Base-by-base conservation (phyloP, 1,140 invertebrate genomes). In the Mylabris phalerata region DNA sequence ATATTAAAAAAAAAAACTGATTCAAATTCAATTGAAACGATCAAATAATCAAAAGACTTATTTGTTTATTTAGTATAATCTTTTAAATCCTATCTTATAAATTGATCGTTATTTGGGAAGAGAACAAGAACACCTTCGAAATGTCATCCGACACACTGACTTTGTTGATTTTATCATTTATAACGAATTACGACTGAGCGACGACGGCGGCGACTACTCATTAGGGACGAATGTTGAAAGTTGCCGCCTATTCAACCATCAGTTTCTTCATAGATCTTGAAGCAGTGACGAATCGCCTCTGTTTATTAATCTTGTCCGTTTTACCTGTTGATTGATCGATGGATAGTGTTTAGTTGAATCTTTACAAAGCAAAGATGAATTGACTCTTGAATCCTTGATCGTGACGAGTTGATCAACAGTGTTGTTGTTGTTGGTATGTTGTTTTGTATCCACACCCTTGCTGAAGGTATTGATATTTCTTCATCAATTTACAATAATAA, bases 121-220 rank as follows among this genome's bases (percentile, higher is more conserved):
- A 32, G 7, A 32, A 52, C 50, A 52, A 52, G 39, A 52, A 52
- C 50, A 52, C 50, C 50, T 42, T 52, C 50, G 50, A 52, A 41
- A 52, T 52, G 50, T 52, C 50, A 52, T 43, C 32, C 4, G 32
- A 52, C 39, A 52, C 50, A 52, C 50, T 43, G 50, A 24, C 50
- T 44, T 4, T 5, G 50, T 52, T 52, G 50, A 52, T 52, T 41
- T 52, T 52, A 52, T 52, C 50, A 52, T 52, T 52, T 52, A 52
- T 52, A 52, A 52, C 50, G 50, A 52, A 52, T 52, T 52, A 52
- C 50, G 50, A 51, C 43, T 41, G 50, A 32, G 40, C 50, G 50
- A 44, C 50, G 50, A 52, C 50, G 50, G 50, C 50, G 50, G 50
- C 50, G 50, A 44, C 50, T 52, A 52, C 50, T 52, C 50, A 52